phyloP scores from a whole-genome alignment of 2,888 invertebrate species.

The Hirtodrosophila histrioides region DNA sequence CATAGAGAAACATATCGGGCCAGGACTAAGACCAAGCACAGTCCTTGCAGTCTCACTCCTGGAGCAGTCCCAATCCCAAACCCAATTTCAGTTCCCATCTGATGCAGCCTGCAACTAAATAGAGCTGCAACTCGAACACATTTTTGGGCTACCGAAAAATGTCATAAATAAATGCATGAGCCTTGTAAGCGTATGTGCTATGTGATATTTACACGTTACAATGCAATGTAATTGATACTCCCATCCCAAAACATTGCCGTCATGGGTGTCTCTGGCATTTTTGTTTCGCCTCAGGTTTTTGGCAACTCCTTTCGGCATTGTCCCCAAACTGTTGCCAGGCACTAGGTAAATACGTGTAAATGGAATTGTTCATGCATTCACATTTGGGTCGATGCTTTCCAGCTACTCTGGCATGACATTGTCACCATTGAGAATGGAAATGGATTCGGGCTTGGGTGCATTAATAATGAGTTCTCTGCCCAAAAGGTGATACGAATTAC shows the following conservation, averaged over 20 bases:
- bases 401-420: neutral
- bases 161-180: constrained; percentile 77
- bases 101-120: constrained; percentile 7
- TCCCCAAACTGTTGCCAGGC: constrained; percentile 7
- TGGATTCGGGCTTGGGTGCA: neutral
- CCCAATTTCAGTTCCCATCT: neutral
- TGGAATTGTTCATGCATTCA: constrained; percentile 30
- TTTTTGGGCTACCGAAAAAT: constrained; percentile 37
- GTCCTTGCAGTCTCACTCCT: too few species aligned
- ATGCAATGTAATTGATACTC: constrained; percentile 74
- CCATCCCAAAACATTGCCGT: constrained; percentile 21
- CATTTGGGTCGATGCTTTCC: constrained; percentile 28
- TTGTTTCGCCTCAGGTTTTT: constrained; percentile 15
- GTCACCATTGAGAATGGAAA: neutral
- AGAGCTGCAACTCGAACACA: constrained; percentile 1
- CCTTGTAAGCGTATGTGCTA: constrained; percentile 41
- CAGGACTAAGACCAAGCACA: too few species aligned
- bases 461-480: neutral
- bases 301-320: constrained; percentile 4
- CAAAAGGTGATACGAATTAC: too few species aligned
- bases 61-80: neutral
- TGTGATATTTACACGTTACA: constrained; percentile 49
- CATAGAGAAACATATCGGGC: constrained; percentile 32
- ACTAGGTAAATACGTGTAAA: constrained; percentile 30
- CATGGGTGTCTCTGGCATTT: constrained; percentile 17